These are phyloP conservation scores for Ptychochromis oligacanthus DNA, from an alignment of 2,113 vertebrate species.

Conservation along the genomic window DNA sequence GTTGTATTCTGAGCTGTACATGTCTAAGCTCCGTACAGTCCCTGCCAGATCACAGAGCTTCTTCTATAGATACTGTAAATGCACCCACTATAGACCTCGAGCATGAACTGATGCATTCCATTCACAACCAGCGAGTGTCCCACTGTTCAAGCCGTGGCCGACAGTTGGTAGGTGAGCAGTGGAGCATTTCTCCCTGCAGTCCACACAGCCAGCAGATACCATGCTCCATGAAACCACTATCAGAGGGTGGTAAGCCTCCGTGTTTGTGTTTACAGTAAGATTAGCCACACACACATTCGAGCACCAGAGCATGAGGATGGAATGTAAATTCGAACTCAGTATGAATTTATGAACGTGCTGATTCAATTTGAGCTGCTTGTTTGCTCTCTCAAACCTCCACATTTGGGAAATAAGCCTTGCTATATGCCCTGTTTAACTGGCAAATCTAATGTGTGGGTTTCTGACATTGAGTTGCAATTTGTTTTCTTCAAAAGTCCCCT, in stretches of 20 bases:
- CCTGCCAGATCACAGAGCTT: neutral
- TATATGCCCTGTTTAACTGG: conserved; percentile 26
- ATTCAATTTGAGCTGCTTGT: conserved; percentile 60
- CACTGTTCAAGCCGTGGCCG: conserved; percentile 22
- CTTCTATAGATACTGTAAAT: conserved; percentile 19
- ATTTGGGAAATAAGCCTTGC: conserved; percentile 41
- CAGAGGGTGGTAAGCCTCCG: conserved; percentile 27
- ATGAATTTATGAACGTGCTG: conserved; percentile 58
- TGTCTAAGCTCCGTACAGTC: neutral
- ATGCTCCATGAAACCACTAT: conserved; percentile 51
- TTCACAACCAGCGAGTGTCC: conserved; percentile 18
- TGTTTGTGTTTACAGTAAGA: conserved; percentile 66
- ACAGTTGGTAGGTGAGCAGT: conserved; percentile 37
- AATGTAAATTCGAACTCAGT: conserved; percentile 59
- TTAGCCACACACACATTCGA: conserved; percentile 36
- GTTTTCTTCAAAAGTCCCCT: conserved; percentile 4
- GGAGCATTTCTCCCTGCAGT: conserved; percentile 32
- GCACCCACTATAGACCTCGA: neutral
- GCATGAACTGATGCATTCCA: conserved; percentile 3
- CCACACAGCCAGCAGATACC: conserved; percentile 31
- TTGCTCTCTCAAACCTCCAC: conserved; percentile 38
- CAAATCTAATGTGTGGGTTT: conserved; percentile 1
- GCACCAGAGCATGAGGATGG: conserved; percentile 18
- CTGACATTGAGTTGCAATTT: neutral
- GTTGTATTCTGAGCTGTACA: neutral